Conservation (phyloP, 2,113 vertebrate species). For the Origma solitaria region DNA sequence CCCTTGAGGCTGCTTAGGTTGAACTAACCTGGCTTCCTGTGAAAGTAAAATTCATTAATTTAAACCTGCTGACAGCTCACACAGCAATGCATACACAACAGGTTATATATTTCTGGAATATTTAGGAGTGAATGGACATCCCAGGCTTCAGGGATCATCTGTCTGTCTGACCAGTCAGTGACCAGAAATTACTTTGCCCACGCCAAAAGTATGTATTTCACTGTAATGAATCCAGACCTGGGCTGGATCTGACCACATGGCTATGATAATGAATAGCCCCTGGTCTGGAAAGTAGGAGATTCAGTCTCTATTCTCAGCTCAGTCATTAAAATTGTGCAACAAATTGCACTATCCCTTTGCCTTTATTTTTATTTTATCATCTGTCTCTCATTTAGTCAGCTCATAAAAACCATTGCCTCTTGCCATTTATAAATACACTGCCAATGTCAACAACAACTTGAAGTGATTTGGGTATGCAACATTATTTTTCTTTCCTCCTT, state of each 20-base stretch:
- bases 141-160: not conserved
- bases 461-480: not conserved
- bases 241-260: not conserved
- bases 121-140: not conserved
- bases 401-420: not conserved
- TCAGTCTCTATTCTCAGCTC: not conserved
- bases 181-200: not conserved
- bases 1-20: not conserved
- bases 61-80: not conserved
- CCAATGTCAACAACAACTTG: slow-evolving; percentile 25
- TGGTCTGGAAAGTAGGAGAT: not conserved
- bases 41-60: not conserved
- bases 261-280: not conserved
- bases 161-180: not conserved
- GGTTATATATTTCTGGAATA: not conserved
- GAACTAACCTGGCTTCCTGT: not conserved
- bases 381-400: slow-evolving; percentile 31
- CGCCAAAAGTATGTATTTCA: not conserved
- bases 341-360: not conserved
- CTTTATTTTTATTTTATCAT: slow-evolving; percentile 37
- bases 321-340: slow-evolving; percentile 22
- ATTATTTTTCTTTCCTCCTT: not conserved
- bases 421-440: not conserved
- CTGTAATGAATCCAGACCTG: not conserved
- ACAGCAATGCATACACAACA: not conserved